Evolutionary conservation across 2,797 vertebrate genomes (phyloP).

Genomic region (Otus scops): DNA sequence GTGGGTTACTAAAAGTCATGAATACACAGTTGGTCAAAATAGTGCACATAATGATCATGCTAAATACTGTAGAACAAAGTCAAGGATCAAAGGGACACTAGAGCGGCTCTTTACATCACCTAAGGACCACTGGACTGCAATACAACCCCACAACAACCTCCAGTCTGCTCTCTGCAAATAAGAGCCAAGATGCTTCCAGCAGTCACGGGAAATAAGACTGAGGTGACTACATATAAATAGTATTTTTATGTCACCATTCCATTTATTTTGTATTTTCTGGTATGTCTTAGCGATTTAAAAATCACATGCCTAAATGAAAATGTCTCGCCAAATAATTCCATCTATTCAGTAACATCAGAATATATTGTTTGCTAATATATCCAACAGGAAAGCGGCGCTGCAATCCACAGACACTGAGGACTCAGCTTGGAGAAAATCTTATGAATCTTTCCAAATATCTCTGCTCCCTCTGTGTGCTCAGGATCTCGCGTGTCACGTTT

Average conservation of each 20-base stretch:
- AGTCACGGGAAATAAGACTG: fast-evolving
- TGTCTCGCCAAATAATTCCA: neutral
- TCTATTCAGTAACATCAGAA: neutral
- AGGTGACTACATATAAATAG: neutral
- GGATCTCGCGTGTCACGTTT: fast-evolving
- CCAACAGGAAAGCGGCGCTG: neutral
- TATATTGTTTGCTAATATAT: fast-evolving
- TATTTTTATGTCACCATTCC: neutral
- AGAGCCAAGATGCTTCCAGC: neutral
- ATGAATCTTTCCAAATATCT: neutral
- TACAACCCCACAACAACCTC: neutral
- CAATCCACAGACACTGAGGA: neutral
- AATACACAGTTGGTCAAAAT: slow-evolving; percentile 99
- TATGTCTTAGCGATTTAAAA: neutral
- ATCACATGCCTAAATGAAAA: neutral
- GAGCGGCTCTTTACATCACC: neutral
- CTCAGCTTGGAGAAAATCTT: neutral
- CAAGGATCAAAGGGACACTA: slow-evolving; percentile 66
- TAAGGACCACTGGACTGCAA: neutral
- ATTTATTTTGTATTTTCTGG: neutral
- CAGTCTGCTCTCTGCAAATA: neutral
- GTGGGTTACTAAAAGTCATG: slow-evolving; percentile 99
- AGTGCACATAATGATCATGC: slow-evolving; percentile 99
- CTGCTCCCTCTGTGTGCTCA: neutral
- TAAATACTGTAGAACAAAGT: slow-evolving; percentile 89